Evolutionary conservation across 2,888 invertebrate genomes (phyloP).

Genomic region (Pristionchus maxplancki): DNA sequence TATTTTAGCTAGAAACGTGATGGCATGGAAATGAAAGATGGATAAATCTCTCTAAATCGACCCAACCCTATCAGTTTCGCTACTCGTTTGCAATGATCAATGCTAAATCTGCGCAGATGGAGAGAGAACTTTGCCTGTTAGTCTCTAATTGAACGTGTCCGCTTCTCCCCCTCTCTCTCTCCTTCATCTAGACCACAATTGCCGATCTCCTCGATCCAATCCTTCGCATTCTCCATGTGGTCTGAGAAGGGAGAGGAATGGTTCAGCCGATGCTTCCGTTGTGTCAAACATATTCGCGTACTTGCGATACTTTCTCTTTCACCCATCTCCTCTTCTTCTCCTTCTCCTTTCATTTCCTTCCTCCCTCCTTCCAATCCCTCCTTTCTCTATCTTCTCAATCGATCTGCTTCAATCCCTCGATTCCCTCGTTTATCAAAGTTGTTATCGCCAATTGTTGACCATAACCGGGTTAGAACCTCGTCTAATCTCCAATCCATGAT

Average conservation of each 20-base stretch:
- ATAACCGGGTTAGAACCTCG: constrained; percentile 28
- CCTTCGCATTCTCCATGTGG: not conserved
- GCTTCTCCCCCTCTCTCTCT: not conserved
- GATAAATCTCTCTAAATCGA: not conserved
- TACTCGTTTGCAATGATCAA: not conserved
- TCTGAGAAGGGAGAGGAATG: not conserved
- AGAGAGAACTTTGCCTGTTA: not conserved
- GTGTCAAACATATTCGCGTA: constrained; percentile 15
- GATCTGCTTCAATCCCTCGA: not conserved
- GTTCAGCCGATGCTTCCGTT: not conserved
- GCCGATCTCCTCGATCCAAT: not conserved
- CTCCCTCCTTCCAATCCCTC: not conserved
- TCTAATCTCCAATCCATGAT: constrained; percentile 8
- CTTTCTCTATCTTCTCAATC: constrained; percentile 14
- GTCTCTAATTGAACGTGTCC: not conserved
- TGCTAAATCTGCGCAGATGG: not conserved
- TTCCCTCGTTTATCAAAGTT: not conserved
- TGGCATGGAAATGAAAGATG: not conserved
- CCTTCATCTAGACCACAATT: not conserved
- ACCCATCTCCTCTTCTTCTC: not conserved
- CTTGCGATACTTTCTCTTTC: constrained; percentile 35
- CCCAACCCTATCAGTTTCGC: not conserved
- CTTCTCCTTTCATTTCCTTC: constrained; percentile 2
- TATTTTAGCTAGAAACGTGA: too few species aligned
- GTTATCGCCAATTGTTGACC: not conserved